phyloP scores from a whole-genome alignment of 1,140 invertebrate species.

The Sarcophaga peregrina region DNA sequence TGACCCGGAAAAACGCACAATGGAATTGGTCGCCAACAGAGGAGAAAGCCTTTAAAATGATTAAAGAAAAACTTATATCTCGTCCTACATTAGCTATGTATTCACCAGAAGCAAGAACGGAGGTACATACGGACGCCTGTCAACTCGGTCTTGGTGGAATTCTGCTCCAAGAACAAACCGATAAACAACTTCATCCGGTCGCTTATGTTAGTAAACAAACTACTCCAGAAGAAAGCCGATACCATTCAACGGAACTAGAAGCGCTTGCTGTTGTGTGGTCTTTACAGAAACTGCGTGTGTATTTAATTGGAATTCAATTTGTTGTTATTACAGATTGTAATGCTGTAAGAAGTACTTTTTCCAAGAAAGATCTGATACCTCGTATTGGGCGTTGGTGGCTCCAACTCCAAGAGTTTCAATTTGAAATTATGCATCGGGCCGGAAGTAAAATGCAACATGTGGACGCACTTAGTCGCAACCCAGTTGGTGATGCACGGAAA shows the following conservation, averaged over 20 bases:
- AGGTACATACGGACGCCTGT: background rate
- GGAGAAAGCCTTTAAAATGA: background rate
- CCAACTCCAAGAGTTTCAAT: too few relatives aligned
- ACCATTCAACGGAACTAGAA: background rate
- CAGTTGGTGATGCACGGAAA: background rate
- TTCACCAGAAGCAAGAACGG: background rate
- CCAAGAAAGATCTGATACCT: background rate
- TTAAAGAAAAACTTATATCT: background rate
- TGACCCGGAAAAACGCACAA: background rate
- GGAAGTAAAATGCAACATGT: background rate
- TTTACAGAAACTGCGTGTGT: background rate
- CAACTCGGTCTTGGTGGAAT: background rate
- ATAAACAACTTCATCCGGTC: slow-evolving; percentile 5
- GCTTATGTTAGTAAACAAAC: background rate
- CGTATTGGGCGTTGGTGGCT: background rate
- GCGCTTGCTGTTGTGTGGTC: background rate
- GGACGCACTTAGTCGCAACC: too few relatives aligned
- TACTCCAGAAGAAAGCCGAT: background rate
- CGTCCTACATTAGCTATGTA: background rate
- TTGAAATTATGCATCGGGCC: too few relatives aligned
- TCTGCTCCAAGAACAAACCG: background rate
- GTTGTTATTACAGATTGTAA: background rate
- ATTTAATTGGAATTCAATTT: background rate
- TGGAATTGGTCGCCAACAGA: background rate
- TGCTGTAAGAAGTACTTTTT: background rate